Percentiles rank a stretch among this genome's conserved stretches.
Conservation (phyloP, 2,888 invertebrate species). For the Fragum fragum region DNA sequence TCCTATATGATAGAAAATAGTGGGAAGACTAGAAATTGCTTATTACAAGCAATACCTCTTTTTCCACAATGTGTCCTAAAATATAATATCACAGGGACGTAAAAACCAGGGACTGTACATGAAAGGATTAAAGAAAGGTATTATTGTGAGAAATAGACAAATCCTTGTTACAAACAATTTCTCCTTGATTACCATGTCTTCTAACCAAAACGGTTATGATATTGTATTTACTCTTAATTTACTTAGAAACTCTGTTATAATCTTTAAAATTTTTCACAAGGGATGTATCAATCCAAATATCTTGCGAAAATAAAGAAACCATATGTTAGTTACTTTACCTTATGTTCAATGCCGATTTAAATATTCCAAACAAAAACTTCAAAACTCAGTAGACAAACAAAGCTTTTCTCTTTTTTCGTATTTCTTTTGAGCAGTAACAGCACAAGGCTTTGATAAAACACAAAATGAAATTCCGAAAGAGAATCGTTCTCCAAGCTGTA, state of each 20-base stretch:
- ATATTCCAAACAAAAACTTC: neutral
- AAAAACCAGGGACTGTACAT: no score
- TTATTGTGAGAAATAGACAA: no score
- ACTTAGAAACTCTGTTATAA: no score
- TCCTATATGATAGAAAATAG: neutral
- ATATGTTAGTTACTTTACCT: neutral
- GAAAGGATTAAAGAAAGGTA: no score
- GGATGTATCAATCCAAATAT: no score
- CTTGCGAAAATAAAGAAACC: neutral
- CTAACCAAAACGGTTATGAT: no score
- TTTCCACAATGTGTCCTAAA: neutral
- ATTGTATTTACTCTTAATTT: no score
- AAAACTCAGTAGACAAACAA: neutral
- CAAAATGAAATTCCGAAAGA: neutral
- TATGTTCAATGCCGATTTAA: neutral
- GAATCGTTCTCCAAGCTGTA: neutral
- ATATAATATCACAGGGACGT: no score
- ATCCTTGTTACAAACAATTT: no score
- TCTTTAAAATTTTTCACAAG: no score
- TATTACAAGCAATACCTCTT: neutral
- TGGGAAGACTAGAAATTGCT: constrained; percentile 8
- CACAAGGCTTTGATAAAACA: neutral
- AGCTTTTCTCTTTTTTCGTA: neutral
- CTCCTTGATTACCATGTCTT: no score
- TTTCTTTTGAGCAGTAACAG: neutral